Conservation (phyloP, 2,888 invertebrate species). For the Uropetala carovei region DNA sequence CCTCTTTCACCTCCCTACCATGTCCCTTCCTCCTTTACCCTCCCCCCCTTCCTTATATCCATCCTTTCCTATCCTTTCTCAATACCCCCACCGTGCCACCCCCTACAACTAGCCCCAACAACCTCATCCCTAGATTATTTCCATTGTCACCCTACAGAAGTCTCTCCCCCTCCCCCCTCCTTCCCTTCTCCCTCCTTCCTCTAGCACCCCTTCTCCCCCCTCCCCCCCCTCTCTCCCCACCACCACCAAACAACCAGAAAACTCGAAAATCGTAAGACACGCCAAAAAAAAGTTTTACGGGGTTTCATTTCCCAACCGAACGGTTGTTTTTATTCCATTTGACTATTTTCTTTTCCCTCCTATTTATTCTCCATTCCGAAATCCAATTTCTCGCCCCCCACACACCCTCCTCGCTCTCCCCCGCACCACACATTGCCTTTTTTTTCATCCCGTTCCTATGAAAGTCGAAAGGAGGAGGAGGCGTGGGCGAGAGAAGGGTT, state of each 20-base stretch:
- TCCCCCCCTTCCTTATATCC: background rate
- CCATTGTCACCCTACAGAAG: background rate
- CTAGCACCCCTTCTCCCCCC: background rate
- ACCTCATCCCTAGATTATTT: background rate
- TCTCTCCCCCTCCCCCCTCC: background rate
- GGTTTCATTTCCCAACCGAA: constrained; percentile 52
- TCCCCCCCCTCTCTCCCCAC: background rate
- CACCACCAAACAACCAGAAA: constrained; percentile 28
- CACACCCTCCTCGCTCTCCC: background rate
- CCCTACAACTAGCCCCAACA: background rate
- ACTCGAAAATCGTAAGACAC: constrained; percentile 40
- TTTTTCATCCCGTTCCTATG: background rate
- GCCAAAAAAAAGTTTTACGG: constrained; percentile 57
- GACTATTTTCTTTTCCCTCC: constrained; percentile 57
- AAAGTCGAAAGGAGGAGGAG: background rate
- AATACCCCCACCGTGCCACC: background rate
- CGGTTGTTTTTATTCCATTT: constrained; percentile 26
- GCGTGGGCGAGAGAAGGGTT: background rate
- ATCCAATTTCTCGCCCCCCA: constrained; percentile 49
- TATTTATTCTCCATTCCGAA: constrained; percentile 57
- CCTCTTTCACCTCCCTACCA: background rate
- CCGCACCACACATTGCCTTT: background rate
- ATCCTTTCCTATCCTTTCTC: background rate
- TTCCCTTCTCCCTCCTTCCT: background rate
- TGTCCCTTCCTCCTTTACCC: background rate